Percentiles rank a stretch among this genome's conserved stretches.
These are phyloP conservation scores for Theristicus caerulescens DNA, from an alignment of 2,113 vertebrate genomes.

Conservation along the genomic window DNA sequence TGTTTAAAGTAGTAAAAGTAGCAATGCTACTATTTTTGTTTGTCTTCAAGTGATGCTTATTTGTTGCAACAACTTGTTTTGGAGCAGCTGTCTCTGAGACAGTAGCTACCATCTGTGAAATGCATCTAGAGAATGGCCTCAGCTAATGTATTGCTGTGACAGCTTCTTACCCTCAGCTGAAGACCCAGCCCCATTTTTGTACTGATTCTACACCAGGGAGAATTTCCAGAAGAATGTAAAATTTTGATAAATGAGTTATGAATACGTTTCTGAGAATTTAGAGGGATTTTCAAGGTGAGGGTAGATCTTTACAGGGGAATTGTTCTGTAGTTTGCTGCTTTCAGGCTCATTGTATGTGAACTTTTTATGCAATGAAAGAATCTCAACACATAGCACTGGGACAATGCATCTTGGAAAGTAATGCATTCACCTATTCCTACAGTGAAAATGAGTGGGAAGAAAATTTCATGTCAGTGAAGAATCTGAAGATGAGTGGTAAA, in stretches of 20 bases:
- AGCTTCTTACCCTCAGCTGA: not conserved
- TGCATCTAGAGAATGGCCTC: not conserved
- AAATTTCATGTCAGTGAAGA: not conserved
- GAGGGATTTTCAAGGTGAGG: not conserved
- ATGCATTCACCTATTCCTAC: not conserved
- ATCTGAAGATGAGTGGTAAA: slow-evolving; percentile 28
- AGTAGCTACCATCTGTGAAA: not conserved
- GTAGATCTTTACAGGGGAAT: not conserved
- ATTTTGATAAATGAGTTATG: not conserved
- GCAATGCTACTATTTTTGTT: not conserved
- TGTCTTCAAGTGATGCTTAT: not conserved
- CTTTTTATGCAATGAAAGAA: not conserved
- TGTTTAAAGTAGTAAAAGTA: not conserved
- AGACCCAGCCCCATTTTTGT: not conserved
- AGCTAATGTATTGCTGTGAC: not conserved
- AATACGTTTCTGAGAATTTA: not conserved
- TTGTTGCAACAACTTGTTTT: not conserved
- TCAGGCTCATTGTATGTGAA: not conserved
- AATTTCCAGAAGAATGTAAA: not conserved
- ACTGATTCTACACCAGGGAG: not conserved
- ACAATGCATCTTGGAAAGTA: not conserved
- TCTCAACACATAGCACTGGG: not conserved
- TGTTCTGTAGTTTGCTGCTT: not conserved
- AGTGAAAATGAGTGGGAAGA: not conserved
- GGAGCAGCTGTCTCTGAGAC: not conserved